Evolutionary conservation across 1,140 invertebrate genomes (phyloP).

Genomic region (Plectrocnemia conspersa): DNA sequence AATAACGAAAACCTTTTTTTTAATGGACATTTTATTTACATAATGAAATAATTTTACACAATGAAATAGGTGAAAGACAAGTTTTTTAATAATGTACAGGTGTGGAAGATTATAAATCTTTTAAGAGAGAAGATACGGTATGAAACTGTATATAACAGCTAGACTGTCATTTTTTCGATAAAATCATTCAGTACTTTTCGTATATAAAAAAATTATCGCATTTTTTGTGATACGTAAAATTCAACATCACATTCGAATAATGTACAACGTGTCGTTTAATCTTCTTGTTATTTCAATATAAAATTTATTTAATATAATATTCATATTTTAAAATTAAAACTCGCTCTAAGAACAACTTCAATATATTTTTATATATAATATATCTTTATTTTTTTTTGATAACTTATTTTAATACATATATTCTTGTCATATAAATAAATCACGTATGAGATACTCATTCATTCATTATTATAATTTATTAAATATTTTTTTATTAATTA

Average conservation of each 20-base stretch:
- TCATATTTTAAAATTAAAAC: slow-evolving; percentile 8
- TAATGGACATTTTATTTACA: slow-evolving; percentile 27
- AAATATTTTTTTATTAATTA: background rate
- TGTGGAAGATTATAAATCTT: slow-evolving; percentile 17
- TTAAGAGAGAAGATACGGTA: slow-evolving; percentile 20
- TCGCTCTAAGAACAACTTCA: slow-evolving; percentile 8
- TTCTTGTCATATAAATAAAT: too few relatives aligned
- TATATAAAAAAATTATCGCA: slow-evolving; percentile 3
- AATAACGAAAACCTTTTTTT: too few relatives aligned
- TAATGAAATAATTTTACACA: slow-evolving; percentile 22
- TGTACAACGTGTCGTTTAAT: too few relatives aligned
- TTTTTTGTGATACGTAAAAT: background rate
- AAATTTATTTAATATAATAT: background rate
- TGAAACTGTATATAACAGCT: slow-evolving; percentile 20
- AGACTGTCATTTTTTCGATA: slow-evolving; percentile 15
- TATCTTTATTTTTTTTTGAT: slow-evolving; percentile 9
- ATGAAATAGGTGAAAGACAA: slow-evolving; percentile 23
- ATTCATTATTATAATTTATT: background rate
- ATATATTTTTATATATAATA: slow-evolving; percentile 16
- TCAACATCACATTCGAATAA: slow-evolving; percentile 16
- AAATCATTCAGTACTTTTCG: slow-evolving; percentile 19
- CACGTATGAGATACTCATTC: background rate
- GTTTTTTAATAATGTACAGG: slow-evolving; percentile 24
- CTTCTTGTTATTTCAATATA: slow-evolving; percentile 2
- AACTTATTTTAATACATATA: too few relatives aligned